Evolutionary conservation across 2,888 invertebrate genomes (phyloP), one percentile per base, ranked within the genome.

Genomic region (Tinea pellionella): DNA sequence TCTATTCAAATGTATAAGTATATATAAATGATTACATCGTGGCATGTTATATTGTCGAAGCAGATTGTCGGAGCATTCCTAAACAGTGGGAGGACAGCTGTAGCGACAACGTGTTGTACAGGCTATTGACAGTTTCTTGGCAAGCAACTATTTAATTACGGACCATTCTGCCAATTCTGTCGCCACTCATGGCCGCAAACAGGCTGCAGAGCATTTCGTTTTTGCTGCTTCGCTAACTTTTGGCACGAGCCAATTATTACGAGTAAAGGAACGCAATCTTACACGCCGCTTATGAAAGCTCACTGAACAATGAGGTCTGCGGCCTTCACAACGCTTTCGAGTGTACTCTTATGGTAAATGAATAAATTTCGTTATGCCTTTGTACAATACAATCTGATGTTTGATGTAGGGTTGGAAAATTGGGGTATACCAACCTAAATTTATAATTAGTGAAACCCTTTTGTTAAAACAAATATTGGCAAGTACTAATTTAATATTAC

Each of bases 111-210:
- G 57, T 57, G 57, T 32, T 57, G 57, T 57, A 32, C 55, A n/a
- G n/a, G 55, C 57, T 32, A 64, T 66, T 61, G 64, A 62, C 65
- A 65, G 63, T 64, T 65, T 66, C 64, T 66, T 66, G 65, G 66
- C 66, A 65, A 59, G 61, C 60, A 18, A 55, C 63, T 62, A 65
- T 66, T 66, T 65, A 64, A 66, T 66, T 63, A 63, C 61, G 42
- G 32, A 32, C 57, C 57, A 57, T 57, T 57, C 57, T 57, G 57
- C 57, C 57, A 57, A 57, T 57, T 57, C 32, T 57, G 57, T 24
- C 24, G 29, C 57, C 57, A 57, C 57, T 32, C 57, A 57, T 11
- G 57, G 18, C 57, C 57, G n/a, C 57, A 32, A 57, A 57, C 57
- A 57, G 57, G 30, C 57, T 57, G 57, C 57, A 15, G 32, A 57